These are phyloP conservation scores for Tupaia tana DNA, from an alignment of 2,113 vertebrate genomes.

Conservation along the genomic window DNA sequence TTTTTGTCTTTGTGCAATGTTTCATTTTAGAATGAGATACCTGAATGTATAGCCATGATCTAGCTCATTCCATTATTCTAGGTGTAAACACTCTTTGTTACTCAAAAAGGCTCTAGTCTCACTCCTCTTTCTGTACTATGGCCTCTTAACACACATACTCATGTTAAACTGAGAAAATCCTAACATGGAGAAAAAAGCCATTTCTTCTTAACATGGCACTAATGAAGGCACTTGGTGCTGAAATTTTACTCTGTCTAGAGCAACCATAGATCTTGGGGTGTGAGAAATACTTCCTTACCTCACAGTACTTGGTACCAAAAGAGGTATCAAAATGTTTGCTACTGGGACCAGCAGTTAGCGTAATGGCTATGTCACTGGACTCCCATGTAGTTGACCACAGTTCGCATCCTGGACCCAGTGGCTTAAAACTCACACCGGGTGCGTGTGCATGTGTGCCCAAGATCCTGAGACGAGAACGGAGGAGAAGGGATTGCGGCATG, in stretches of 20 bases:
- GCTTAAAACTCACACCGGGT: too few species aligned
- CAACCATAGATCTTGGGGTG: neutral
- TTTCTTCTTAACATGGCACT: neutral
- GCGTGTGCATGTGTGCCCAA: too few species aligned
- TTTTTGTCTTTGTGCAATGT: neutral
- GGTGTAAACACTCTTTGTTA: neutral
- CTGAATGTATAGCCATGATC: neutral
- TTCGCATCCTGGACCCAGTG: too few species aligned
- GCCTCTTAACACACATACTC: neutral
- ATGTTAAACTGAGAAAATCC: conserved; percentile 21
- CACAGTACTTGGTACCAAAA: neutral
- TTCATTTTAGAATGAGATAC: conserved; percentile 34
- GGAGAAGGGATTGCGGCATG: too few species aligned
- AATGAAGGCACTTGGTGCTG: neutral
- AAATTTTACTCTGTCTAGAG: conserved; percentile 7
- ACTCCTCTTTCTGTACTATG: neutral
- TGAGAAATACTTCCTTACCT: neutral
- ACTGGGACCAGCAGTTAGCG: too few species aligned
- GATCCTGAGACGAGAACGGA: too few species aligned
- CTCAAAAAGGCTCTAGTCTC: neutral
- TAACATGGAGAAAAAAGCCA: neutral
- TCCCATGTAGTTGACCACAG: too few species aligned
- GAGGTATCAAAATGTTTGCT: neutral
- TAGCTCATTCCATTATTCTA: neutral
- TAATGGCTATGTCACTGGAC: too few species aligned